These are phyloP conservation scores for Anoura caudifer DNA, from an alignment of 2,113 vertebrate genomes.

Conservation along the genomic window DNA sequence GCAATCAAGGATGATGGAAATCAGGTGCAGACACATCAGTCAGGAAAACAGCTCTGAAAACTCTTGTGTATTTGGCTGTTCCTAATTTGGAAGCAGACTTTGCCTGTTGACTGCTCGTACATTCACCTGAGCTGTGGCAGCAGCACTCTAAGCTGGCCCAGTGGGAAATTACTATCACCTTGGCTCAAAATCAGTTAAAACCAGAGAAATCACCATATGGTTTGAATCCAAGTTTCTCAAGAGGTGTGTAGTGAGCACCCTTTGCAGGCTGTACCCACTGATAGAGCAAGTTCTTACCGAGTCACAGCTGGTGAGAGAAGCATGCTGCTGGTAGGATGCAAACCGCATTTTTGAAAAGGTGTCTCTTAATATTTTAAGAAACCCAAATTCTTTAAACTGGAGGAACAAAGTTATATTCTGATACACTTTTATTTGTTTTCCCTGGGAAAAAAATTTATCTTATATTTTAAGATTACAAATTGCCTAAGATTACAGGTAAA, in stretches of 20 bases:
- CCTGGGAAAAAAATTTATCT: constrained; percentile 37
- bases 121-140: constrained; percentile 46
- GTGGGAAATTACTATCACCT: constrained; percentile 70
- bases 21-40: constrained; percentile 57
- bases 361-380: constrained; percentile 74
- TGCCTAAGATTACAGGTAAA: constrained; percentile 69
- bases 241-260: constrained; percentile 27
- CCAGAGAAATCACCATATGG: constrained; percentile 72
- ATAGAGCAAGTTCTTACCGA: constrained; percentile 63
- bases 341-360: constrained; percentile 57
- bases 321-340: constrained; percentile 56
- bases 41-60: constrained; percentile 66
- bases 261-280: constrained; percentile 64
- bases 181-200: constrained; percentile 75
- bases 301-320: constrained; percentile 71
- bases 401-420: constrained; percentile 62
- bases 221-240: constrained; percentile 69
- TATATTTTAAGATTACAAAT: constrained; percentile 75
- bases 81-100: constrained; percentile 40
- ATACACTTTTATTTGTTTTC: constrained; percentile 61
- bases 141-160: not conserved
- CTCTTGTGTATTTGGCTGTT: not conserved
- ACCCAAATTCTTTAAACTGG: constrained; percentile 55
- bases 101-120: constrained; percentile 45
- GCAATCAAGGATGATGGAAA: constrained; percentile 53